Evolutionary conservation across 2,797 vertebrate genomes (phyloP).

Genomic region (Pipistrellus pipistrellus): DNA sequence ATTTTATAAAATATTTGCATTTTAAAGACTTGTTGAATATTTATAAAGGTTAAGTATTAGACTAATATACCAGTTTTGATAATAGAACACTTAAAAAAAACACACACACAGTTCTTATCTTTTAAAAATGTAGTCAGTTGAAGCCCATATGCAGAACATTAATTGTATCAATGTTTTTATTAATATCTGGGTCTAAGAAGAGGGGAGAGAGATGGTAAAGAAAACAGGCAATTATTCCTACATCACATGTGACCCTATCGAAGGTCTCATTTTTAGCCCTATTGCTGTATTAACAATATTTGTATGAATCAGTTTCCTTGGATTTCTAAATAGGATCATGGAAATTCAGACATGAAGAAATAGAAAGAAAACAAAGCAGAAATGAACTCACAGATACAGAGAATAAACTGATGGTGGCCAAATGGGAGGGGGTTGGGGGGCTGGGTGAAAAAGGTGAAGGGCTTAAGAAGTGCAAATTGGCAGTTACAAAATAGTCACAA

Average conservation of each 20-base stretch:
- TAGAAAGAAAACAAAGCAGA: constrained; percentile 1
- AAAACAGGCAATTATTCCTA: not conserved
- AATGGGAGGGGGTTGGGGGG: no score
- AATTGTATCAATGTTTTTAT: not conserved
- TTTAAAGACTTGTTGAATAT: constrained; percentile 41
- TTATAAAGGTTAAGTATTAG: not conserved
- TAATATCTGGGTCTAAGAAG: not conserved
- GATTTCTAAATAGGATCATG: not conserved
- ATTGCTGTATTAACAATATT: not conserved
- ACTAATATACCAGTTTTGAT: not conserved
- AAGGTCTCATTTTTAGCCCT: not conserved
- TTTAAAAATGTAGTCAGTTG: not conserved
- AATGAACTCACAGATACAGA: not conserved
- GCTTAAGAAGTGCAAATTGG: not conserved
- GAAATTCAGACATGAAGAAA: not conserved
- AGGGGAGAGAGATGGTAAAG: no score
- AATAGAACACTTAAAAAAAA: not conserved
- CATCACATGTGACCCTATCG: not conserved
- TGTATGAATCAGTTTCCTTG: not conserved
- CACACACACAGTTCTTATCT: not conserved
- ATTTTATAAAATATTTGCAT: not conserved
- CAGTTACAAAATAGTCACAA: not conserved
- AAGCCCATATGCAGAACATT: no score
- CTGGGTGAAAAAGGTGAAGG: not conserved
- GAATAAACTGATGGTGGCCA: not conserved